A percentile compares a stretch with the other conserved stretches of the same genome.
These are phyloP conservation scores for Lordiphosa collinella DNA, from an alignment of 1,140 invertebrate species.

Conservation along the genomic window DNA sequence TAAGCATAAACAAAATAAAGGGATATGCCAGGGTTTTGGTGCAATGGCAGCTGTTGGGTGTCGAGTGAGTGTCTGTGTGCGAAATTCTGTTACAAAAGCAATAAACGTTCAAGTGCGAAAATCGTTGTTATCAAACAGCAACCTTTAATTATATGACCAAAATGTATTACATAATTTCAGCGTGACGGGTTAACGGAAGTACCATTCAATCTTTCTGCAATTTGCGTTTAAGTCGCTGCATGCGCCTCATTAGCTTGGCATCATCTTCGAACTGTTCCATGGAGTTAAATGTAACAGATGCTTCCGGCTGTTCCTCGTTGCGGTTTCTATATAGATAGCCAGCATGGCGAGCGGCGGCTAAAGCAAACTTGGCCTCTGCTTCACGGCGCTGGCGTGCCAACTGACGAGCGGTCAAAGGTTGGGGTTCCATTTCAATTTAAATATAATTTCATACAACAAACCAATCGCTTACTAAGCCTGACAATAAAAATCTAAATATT, in stretches of 20 bases:
- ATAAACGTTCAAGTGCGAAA: too few relatives aligned
- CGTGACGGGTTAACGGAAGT: background rate
- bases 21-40: too few relatives aligned
- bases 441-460: background rate
- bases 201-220: background rate
- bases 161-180: background rate
- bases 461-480: background rate
- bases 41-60: too few relatives aligned
- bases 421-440: background rate
- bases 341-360: background rate
- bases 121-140: too few relatives aligned
- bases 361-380: background rate
- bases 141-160: too few relatives aligned
- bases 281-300: background rate
- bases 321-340: background rate
- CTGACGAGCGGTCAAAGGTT: background rate
- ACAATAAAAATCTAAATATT: conserved; percentile 42
- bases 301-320: background rate
- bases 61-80: too few relatives aligned
- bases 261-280: background rate
- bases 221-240: background rate
- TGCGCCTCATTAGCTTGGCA: background rate
- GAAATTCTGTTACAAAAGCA: too few relatives aligned
- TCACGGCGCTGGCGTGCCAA: background rate
- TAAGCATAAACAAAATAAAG: too few relatives aligned